phyloP scores from a whole-genome alignment of 2,888 invertebrate species.

The Perizoma affinitatum region DNA sequence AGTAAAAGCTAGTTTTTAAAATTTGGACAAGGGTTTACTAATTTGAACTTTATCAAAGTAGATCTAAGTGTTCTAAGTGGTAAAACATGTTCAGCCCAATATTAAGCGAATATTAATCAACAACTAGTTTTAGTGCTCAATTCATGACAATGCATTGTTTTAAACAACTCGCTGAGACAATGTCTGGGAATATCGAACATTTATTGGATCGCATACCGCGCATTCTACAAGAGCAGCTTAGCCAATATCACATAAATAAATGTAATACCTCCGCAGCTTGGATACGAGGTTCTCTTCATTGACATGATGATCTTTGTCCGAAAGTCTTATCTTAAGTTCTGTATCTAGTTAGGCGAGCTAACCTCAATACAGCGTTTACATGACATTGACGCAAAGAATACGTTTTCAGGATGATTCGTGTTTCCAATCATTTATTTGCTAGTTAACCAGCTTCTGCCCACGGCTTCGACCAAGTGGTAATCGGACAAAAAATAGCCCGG shows the following conservation, averaged over 20 bases:
- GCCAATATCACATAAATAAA: constrained; percentile 43
- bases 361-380: too few species aligned
- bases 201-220: constrained; percentile 51
- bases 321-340: too few species aligned
- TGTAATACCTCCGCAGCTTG: constrained; percentile 19
- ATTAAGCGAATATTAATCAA: constrained; percentile 13
- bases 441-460: too few species aligned
- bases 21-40: background rate
- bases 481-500: too few species aligned
- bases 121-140: constrained; percentile 4
- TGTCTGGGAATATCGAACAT: constrained; percentile 43
- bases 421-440: too few species aligned
- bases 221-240: constrained; percentile 49
- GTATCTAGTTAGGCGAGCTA: too few species aligned
- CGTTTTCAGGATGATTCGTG: too few species aligned
- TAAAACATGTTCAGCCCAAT: constrained; percentile 6
- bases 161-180: constrained; percentile 48
- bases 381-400: too few species aligned
- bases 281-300: too few species aligned
- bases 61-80: constrained; percentile 6
- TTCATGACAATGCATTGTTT: constrained; percentile 45
- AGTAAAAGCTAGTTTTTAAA: too few species aligned
- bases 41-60: background rate
- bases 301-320: too few species aligned
- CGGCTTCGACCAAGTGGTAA: too few species aligned